phyloP scores from a whole-genome alignment of 2,888 invertebrate species.

The Litoditis marina region DNA sequence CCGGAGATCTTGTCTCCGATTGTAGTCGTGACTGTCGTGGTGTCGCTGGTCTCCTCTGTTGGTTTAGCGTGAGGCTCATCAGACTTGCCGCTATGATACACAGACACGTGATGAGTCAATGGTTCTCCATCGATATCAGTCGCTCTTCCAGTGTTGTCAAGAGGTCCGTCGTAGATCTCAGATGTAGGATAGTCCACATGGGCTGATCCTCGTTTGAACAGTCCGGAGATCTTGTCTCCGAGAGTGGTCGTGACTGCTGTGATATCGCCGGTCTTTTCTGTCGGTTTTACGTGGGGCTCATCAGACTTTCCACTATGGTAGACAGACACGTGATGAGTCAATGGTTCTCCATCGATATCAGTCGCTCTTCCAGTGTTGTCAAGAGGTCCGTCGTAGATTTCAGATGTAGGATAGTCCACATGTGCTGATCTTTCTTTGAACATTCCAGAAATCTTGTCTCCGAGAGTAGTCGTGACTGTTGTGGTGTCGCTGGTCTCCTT shows the following conservation, averaged over 20 bases:
- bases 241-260: conserved; percentile 13
- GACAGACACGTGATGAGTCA: too few species aligned
- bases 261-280: background rate
- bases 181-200: conserved; percentile 28
- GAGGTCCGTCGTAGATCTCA: conserved; percentile 30
- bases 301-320: conserved; percentile 22
- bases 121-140: conserved; percentile 25
- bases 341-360: too few species aligned
- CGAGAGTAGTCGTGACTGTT: too few species aligned
- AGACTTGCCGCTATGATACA: conserved; percentile 23
- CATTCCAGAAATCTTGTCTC: conserved; percentile 16
- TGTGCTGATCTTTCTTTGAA: conserved; percentile 32
- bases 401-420: conserved; percentile 30
- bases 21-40: too few species aligned
- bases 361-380: too few species aligned
- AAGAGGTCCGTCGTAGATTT: too few species aligned
- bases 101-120: conserved; percentile 24
- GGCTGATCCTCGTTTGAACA: conserved; percentile 29
- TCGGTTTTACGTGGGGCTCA: background rate
- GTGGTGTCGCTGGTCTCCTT: too few species aligned
- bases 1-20: too few species aligned
- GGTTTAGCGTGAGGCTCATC: conserved; percentile 8
- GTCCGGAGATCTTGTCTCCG: conserved; percentile 21
- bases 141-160: conserved; percentile 19
- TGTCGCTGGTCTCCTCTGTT: conserved; percentile 10